Percentiles rank a stretch among this genome's conserved stretches.
phyloP scores from a whole-genome alignment of 1,140 invertebrate genomes.

The Danaus plexippus region DNA sequence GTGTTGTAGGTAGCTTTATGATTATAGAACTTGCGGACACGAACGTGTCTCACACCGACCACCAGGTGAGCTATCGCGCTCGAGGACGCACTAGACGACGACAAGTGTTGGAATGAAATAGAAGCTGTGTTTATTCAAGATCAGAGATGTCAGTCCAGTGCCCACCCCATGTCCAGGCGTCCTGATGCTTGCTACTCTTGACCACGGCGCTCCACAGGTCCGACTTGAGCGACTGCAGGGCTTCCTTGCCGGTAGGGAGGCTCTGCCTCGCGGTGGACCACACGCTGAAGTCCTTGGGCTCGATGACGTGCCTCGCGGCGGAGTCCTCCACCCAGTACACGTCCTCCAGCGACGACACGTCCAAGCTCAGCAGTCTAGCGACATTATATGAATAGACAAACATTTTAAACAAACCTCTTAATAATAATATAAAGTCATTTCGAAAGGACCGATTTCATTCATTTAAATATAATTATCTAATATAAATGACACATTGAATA shows the following conservation, averaged over 20 bases:
- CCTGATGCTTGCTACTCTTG: conserved; percentile 88
- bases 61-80: too few species aligned
- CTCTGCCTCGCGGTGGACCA: conserved; percentile 85
- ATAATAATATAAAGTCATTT: too few species aligned
- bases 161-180: conserved; percentile 89
- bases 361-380: conserved; percentile 80
- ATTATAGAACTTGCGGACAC: too few species aligned
- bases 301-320: conserved; percentile 79
- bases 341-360: conserved; percentile 87
- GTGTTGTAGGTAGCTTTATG: too few species aligned
- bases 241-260: conserved; percentile 84
- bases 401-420: background rate
- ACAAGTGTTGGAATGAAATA: too few species aligned
- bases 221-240: conserved; percentile 81
- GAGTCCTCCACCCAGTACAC: conserved; percentile 91
- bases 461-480: too few species aligned
- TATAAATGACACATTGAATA: too few species aligned
- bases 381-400: background rate
- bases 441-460: too few species aligned
- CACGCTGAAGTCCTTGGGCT: conserved; percentile 81
- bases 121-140: too few species aligned
- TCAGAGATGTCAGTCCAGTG: background rate
- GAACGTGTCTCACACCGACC: too few species aligned
- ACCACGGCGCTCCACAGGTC: conserved; percentile 90
- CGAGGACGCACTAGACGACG: too few species aligned